These are phyloP conservation scores for Saccopteryx bilineata DNA, from an alignment of 2,113 vertebrate genomes.

Conservation along the genomic window DNA sequence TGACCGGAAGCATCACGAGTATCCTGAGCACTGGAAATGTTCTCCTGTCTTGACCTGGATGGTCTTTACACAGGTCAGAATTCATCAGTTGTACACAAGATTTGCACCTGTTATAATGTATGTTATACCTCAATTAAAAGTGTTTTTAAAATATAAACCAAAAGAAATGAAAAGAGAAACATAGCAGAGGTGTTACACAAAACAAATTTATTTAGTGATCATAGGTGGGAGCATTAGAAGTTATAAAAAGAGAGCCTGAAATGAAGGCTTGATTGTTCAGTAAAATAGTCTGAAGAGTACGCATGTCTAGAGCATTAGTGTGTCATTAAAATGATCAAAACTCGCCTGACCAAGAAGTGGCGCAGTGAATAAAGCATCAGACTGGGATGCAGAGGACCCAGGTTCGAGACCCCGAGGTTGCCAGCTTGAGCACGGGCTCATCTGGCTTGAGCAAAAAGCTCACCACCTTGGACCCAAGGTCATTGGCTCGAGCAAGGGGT, in stretches of 20 bases:
- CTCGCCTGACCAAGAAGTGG: too few relatives aligned
- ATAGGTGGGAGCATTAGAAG: neutral
- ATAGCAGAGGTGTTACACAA: neutral
- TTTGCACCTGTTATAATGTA: neutral
- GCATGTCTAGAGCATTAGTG: neutral
- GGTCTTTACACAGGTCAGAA: neutral
- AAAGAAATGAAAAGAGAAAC: neutral
- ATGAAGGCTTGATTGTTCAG: conserved; percentile 15
- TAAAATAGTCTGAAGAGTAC: neutral
- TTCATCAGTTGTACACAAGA: neutral
- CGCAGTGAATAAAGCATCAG: too few relatives aligned
- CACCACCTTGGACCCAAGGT: too few relatives aligned
- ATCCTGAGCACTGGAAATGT: neutral
- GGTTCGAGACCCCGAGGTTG: too few relatives aligned
- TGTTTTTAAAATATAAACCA: neutral
- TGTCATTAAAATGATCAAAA: neutral
- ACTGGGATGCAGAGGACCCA: too few relatives aligned
- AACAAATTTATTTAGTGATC: neutral
- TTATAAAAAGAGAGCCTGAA: neutral
- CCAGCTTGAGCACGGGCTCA: too few relatives aligned
- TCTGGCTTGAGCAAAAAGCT: too few relatives aligned
- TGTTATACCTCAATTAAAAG: conserved; percentile 32
- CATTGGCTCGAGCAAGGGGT: too few relatives aligned
- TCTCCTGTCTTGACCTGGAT: neutral
- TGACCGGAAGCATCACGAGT: neutral